Evolutionary conservation across 2,113 vertebrate genomes (phyloP), one percentile per base, ranked within the genome.

Genomic region (Peromyscus polionotus): DNA sequence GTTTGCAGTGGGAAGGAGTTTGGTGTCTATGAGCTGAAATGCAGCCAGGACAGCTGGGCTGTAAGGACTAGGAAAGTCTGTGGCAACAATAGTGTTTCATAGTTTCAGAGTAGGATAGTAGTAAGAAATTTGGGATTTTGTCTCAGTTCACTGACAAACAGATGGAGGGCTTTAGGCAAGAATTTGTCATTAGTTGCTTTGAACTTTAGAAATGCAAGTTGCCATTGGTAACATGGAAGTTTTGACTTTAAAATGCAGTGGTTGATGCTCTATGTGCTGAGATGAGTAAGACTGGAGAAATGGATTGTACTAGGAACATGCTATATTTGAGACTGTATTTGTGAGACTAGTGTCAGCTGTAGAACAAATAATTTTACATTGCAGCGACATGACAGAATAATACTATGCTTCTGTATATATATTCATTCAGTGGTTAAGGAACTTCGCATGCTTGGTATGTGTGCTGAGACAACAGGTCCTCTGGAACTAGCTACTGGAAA

Each of bases 41-140:
- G 81, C 28, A 31, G 36, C n/a, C n/a, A 42, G 26, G 45, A 24
- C 0, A 22, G 14, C 36, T 68, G 65, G 10, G 65, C 0, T 42
- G 0, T 86, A 75, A 68, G 39, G 24, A 81, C 19, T 68, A 59
- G 85, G 24, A 70, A 24, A 3, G 26, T 86, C 31, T 90, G 5
- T 59, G 65, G 33, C 12, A 90, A 39, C 63, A 12, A 22, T 31
- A 28, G 39, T 19, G 8, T 28, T 86, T 19, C 84, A 91, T 26
- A 33, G 24, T 19, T 16, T 51, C 48, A 59, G n/a, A 59, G 33
- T 84, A 31, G 8, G 17, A 39, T 7, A 90, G 16, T 65, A 36
- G 75, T 63, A 39, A 63, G 31, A 90, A 90, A 90, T 28, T 7
- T 59, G 68, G 57, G 45, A 68, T 84, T 97, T 77, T 76, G 8